A percentile compares a stretch with the other conserved stretches of the same genome.
These are phyloP conservation scores for Microplitis mediator DNA, from an alignment of 1,140 invertebrate genomes.

Conservation along the genomic window DNA sequence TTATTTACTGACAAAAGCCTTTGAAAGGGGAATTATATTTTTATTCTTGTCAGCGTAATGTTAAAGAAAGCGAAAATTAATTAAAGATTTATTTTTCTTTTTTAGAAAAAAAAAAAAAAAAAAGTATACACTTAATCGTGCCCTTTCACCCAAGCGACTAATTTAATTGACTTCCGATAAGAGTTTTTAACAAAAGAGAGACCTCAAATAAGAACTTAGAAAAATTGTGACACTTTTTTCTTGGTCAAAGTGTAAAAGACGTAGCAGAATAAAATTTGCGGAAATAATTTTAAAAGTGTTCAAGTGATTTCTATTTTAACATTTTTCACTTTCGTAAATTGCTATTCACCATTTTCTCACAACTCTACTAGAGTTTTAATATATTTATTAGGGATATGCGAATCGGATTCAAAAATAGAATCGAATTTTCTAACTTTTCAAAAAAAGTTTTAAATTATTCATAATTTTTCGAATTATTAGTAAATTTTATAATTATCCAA, in stretches of 20 bases:
- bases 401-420: too few species aligned
- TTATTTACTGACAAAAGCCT: too few species aligned
- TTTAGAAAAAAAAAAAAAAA: not conserved
- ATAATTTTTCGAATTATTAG: too few species aligned
- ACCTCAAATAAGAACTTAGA: not conserved
- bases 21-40: too few species aligned
- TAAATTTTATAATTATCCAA: too few species aligned
- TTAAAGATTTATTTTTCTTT: not conserved
- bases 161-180: not conserved
- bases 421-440: too few species aligned
- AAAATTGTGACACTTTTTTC: not conserved
- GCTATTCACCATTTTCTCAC: not conserved
- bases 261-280: not conserved
- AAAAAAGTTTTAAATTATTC: too few species aligned
- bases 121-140: not conserved
- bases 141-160: not conserved
- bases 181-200: not conserved
- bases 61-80: not conserved
- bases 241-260: not conserved
- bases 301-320: not conserved
- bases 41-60: not conserved
- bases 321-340: conserved; percentile 5
- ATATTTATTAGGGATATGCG: too few species aligned
- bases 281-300: not conserved
- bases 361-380: not conserved